Evolutionary conservation across 2,113 vertebrate species (phyloP), one percentile per base, ranked within the genome.

Genomic region (Cyanoderma ruficeps): DNA sequence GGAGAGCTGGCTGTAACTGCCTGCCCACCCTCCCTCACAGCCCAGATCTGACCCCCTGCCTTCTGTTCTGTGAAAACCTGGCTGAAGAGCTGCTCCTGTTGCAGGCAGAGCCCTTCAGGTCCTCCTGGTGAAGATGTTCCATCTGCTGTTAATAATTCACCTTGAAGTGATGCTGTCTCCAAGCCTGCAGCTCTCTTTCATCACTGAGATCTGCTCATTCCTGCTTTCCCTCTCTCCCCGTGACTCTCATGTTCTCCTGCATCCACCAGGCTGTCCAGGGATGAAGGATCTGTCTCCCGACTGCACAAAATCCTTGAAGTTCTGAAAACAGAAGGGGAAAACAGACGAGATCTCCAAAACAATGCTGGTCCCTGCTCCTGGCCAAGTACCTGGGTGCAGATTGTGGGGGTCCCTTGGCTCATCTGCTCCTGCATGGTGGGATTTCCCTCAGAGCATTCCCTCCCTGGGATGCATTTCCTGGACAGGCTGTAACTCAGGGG

Each of bases 261-360:
- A 46, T 8, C 52, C 59, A 55, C 28, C 3, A 1, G 50, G 35
- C 65, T 61, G n/a, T 16, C 24, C 9, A 16, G 49, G 47, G 52
- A 50, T 16, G 31, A 46, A 37, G 83, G 42, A 49, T 75, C 24
- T 49, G 42, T 59, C 11, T 79, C 41, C 52, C 24, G 39, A 7
- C 6, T 70, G 47, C 27, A 35, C 28, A 42, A 46, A 87, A 59
- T 35, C 44, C 63, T 25, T 46, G 17, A 27, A 63, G 25, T 49
- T 70, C 68, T 68, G 24, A 64, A 46, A 80, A 28, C 33, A 76
- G 15, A 39, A 57, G 4, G 19, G 20, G 22, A 30, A 64, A 64
- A 53, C 13, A 6, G 42, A 67, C 0, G 0, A 18, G 15, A 10
- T 47, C 17, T 67, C 6, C 2, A 42, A 21, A 56, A 30, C 0